A percentile compares a stretch with the other conserved stretches of the same genome.
Conservation (phyloP, 2,797 vertebrate genomes). For the Argya squamiceps region DNA sequence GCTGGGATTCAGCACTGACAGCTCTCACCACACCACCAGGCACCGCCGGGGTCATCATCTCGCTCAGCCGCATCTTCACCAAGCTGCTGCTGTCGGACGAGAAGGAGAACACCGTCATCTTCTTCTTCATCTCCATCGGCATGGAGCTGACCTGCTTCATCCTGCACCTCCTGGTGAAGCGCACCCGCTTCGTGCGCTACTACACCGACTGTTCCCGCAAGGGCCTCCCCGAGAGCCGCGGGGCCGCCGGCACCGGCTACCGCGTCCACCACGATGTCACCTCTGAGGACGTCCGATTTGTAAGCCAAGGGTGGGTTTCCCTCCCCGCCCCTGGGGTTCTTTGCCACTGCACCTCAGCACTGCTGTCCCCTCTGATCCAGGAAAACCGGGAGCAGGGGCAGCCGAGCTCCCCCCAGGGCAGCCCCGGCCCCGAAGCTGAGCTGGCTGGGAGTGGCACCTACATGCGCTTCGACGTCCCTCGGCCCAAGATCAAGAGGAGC, state of each 20-base stretch:
- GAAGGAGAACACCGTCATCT: slow-evolving; percentile 93
- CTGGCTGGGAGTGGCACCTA: slow-evolving; percentile 81
- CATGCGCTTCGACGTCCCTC: slow-evolving; percentile 90
- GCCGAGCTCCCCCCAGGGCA: slow-evolving; percentile 72
- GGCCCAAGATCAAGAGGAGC: slow-evolving; percentile 82
- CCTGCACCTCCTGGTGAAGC: slow-evolving; percentile 90
- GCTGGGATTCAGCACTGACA: accelerated
- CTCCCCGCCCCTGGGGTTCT: accelerated
- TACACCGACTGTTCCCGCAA: slow-evolving; percentile 80
- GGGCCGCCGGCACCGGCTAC: slow-evolving; percentile 77
- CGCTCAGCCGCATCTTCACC: slow-evolving; percentile 95
- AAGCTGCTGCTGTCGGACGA: slow-evolving; percentile 91
- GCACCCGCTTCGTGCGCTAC: slow-evolving; percentile 88
- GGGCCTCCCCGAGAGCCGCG: slow-evolving; percentile 45
- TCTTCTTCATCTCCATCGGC: slow-evolving; percentile 92
- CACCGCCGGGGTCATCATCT: slow-evolving; percentile 95
- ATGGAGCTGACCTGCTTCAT: slow-evolving; percentile 94
- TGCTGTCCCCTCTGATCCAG: slow-evolving; percentile 53
- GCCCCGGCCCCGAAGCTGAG: slow-evolving; percentile 76
- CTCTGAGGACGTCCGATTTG: slow-evolving; percentile 88
- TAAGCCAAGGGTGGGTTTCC: slow-evolving; percentile 74
- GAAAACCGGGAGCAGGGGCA: slow-evolving; percentile 79
- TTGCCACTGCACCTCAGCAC: accelerated
- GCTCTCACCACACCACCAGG: slow-evolving; percentile 72
- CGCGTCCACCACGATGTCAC: slow-evolving; percentile 91